These are phyloP conservation scores for Macrobrachium nipponense DNA, from an alignment of 1,140 invertebrate genomes.

Conservation along the genomic window DNA sequence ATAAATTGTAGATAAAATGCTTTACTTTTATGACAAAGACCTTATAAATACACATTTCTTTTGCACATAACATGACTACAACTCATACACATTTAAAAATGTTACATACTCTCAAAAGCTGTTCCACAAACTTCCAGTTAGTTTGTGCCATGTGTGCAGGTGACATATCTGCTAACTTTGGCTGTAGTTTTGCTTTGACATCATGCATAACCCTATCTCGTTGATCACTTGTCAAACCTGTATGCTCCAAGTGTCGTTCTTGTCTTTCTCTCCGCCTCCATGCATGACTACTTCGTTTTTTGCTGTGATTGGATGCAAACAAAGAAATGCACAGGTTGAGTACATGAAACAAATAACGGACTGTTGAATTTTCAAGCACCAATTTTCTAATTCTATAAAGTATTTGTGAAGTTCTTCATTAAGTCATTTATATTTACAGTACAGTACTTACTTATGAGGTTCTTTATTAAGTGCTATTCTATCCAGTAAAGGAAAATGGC, in stretches of 20 bases:
- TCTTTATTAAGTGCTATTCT: slow-evolving; percentile 82
- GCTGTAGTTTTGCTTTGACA: slow-evolving; percentile 56
- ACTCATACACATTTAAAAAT: not conserved
- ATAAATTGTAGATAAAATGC: not conserved
- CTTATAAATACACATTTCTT: not conserved
- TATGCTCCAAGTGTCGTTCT: slow-evolving; percentile 69
- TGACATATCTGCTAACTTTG: slow-evolving; percentile 63
- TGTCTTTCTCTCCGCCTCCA: slow-evolving; percentile 69
- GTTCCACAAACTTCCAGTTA: slow-evolving; percentile 98
- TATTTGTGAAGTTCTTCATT: not conserved
- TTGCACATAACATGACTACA: not conserved
- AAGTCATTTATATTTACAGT: not conserved
- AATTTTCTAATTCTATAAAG: not conserved
- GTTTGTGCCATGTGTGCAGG: slow-evolving; percentile 93
- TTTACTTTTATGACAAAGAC: not conserved
- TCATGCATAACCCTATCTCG: slow-evolving; percentile 60
- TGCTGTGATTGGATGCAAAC: slow-evolving; percentile 50
- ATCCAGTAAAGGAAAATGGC: slow-evolving; percentile 83
- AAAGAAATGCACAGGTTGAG: not conserved
- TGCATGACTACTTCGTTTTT: slow-evolving; percentile 61
- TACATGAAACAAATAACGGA: too few species aligned
- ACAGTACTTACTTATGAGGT: slow-evolving; percentile 73
- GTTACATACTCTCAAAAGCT: slow-evolving; percentile 86
- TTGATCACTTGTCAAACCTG: slow-evolving; percentile 63
- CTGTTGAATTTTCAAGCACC: too few species aligned